Base-by-base conservation (phyloP, 2,113 vertebrate genomes). In the Eolophus roseicapilla region DNA sequence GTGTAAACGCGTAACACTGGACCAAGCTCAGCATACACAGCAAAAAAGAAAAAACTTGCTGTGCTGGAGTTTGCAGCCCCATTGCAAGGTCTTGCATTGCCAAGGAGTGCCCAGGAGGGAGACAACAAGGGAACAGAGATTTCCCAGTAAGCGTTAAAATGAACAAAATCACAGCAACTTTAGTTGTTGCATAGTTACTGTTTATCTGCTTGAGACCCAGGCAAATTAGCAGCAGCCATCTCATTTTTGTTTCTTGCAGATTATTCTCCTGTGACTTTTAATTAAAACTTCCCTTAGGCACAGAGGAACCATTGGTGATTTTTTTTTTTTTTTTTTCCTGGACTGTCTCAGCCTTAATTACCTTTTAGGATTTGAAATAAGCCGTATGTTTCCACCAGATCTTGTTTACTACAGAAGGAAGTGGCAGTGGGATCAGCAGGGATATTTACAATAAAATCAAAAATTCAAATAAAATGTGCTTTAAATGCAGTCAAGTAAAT, bases 201-300 rank as follows among this genome's bases (percentile, higher is more conserved):
- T 86, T 94, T 75, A 83, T 94, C 88, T 92, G 28, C 68, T 76
- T 69, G 70, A 82, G 74, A 93, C 62, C 8, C 55, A 76, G 77
- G 83, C 50, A 94, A 92, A 91, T 92, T 82, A 93, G 86, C 83
- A 96, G 69, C 86, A 93, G 62, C 83, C 63, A 57, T 86, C 63
- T 91, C 83, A 43, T 73, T 95, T 96, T 92, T 86, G 77, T 93
- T 92, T 93, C 91, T 85, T 74, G 73, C 52, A 76, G 86, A 89
- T 95, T 89, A 86, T 92, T 92, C 91, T 95, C 91, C 74, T 77
- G 83, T 82, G 96, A 93, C 65, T 95, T 94, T 94, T 93, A 96
- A 95, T 97, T 96, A 93, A 91, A 96, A 82, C 81, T 96, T 93
- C 92, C 92, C 81, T 91, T 87, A 92, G 91, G 96, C 96, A 74